Evolutionary conservation across 2,888 invertebrate genomes (phyloP), one percentile per base, ranked within the genome.

Genomic region (Gerris lacustris): DNA sequence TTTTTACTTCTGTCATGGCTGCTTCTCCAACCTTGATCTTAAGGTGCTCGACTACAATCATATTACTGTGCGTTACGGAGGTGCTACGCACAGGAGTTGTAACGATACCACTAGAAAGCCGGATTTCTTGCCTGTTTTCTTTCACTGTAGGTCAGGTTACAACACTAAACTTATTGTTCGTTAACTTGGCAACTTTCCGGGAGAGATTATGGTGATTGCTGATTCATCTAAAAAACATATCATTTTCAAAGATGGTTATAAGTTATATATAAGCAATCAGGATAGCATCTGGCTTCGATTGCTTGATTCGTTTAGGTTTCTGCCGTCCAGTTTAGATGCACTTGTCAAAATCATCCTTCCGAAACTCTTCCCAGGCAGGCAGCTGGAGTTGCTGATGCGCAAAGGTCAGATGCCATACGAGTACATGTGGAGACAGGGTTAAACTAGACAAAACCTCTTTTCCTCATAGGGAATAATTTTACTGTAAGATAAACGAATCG

Each of bases 61-160:
- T 72, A 70, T 78, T 7, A 77, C 76, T 31, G 78, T 77, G 47
- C 72, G 71, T 44, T 78, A 73, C 72, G n/a, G n/a, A n/a, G n/a
- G n/a, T n/a, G n/a, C n/a, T n/a, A n/a, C n/a, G n/a, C n/a, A n/a
- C n/a, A n/a, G 74, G 45, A 66, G 31, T 15, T 78, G 79, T 67
- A 79, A 79, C 74, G 55, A 80, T 45, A 76, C 78, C 69, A 79
- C 73, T 71, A 74, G 75, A 73, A 71, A 77, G 63, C 71, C 75
- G 0, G 72, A 75, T 63, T n/a, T n/a, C n/a, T n/a, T n/a, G n/a
- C n/a, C n/a, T n/a, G n/a, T n/a, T n/a, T n/a, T n/a, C n/a, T n/a
- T 74, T 75, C 79, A 79, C 70, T 63, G 63, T 62, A 5, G 44
- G 7, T 44, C 44, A 6, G 45, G 66, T 7, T 71, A 68, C 31